These are phyloP conservation scores for Trinectes maculatus DNA, from an alignment of 2,113 vertebrate genomes.

Conservation along the genomic window DNA sequence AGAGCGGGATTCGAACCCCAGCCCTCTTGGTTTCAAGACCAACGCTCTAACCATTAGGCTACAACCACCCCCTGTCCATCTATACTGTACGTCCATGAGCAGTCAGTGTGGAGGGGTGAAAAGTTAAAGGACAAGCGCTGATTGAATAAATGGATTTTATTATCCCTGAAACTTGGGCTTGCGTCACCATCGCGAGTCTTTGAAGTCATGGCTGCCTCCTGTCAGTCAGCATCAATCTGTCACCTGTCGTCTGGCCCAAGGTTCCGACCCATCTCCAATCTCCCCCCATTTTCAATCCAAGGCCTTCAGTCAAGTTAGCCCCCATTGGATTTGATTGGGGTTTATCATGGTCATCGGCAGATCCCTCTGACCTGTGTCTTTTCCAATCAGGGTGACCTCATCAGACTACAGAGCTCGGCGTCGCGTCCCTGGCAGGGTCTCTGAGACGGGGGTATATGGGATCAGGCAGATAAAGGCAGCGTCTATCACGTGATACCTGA, in stretches of 20 bases:
- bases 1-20: no score
- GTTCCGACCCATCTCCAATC: constrained; percentile 31
- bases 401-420: neutral
- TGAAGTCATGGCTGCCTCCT: constrained; percentile 23
- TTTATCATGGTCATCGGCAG: constrained; percentile 36
- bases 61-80: no score
- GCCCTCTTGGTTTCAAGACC: no score
- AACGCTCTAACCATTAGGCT: no score
- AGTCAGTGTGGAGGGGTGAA: no score
- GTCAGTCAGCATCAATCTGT: constrained; percentile 49
- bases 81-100: no score
- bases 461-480: constrained; percentile 65
- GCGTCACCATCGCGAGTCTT: no score
- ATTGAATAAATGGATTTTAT: no score
- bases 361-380: constrained; percentile 28
- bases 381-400: constrained; percentile 1
- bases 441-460: constrained; percentile 46
- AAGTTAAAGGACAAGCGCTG: no score
- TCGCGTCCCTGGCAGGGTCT: constrained; percentile 10
- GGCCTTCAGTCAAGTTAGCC: no score
- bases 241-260: constrained; percentile 44
- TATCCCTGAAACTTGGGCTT: no score
- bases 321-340: constrained; percentile 44
- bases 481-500: constrained; percentile 54
- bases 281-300: constrained; percentile 29